These are phyloP conservation scores for Solenopsis invicta DNA, from an alignment of 1,140 invertebrate species.

Conservation along the genomic window DNA sequence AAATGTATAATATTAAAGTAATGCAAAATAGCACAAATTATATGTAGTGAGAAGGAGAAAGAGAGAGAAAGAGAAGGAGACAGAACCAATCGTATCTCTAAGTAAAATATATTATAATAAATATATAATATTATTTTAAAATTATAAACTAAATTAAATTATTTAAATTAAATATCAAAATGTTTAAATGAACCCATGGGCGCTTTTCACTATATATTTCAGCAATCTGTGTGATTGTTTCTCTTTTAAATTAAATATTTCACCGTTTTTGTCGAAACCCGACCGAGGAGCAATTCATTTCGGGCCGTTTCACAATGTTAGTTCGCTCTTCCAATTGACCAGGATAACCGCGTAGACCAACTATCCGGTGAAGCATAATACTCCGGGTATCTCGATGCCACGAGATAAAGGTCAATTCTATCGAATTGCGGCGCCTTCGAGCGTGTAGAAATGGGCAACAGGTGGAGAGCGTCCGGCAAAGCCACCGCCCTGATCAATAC, in stretches of 20 bases:
- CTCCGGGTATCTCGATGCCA: slow-evolving; percentile 48
- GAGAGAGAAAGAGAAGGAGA: background rate
- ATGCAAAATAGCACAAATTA: background rate
- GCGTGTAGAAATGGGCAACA: slow-evolving; percentile 77
- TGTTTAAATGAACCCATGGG: background rate
- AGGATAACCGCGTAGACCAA: slow-evolving; percentile 48
- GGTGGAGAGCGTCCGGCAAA: slow-evolving; percentile 77
- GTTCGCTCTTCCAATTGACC: slow-evolving; percentile 41
- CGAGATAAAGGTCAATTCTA: slow-evolving; percentile 75
- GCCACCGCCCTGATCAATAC: slow-evolving; percentile 83
- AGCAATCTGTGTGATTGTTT: background rate
- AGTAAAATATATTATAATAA: background rate
- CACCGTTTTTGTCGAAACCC: background rate
- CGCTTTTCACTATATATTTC: background rate
- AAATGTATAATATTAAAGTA: background rate
- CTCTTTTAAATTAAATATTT: background rate
- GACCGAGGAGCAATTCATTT: background rate
- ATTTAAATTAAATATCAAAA: background rate
- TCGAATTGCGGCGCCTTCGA: slow-evolving; percentile 70
- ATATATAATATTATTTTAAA: background rate
- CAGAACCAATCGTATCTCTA: background rate
- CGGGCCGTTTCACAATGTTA: slow-evolving; percentile 6
- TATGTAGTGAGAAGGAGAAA: background rate
- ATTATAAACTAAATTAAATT: background rate
- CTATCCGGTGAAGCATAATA: slow-evolving; percentile 54